Evolutionary conservation across 2,113 vertebrate species (phyloP).

Genomic region (Epinephelus fuscoguttatus): DNA sequence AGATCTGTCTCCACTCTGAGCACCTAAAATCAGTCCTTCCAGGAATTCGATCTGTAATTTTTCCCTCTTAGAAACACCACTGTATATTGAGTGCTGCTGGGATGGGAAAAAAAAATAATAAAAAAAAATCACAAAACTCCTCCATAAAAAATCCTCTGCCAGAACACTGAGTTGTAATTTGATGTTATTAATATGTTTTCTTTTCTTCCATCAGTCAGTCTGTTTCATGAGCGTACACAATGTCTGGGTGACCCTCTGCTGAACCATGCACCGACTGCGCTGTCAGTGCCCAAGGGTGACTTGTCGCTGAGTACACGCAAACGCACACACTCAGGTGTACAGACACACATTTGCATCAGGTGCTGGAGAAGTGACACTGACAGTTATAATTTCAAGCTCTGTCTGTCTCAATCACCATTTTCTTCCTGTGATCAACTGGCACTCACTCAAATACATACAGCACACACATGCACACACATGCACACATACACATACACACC

Average conservation of each 20-base stretch:
- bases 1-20: not conserved
- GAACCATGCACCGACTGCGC: constrained; percentile 15
- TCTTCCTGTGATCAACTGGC: not conserved
- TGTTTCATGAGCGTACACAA: constrained; percentile 3
- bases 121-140: not conserved
- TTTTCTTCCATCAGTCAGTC: not conserved
- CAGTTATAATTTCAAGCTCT: not conserved
- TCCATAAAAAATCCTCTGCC: not conserved
- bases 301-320: not conserved
- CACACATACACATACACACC: constrained; percentile 78
- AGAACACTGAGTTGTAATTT: not conserved
- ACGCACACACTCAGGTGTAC: not conserved
- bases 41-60: not conserved
- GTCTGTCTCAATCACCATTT: not conserved
- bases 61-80: not conserved
- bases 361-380: not conserved
- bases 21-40: not conserved
- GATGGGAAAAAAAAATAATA: not conserved
- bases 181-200: not conserved
- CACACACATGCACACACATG: not conserved
- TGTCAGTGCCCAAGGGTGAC: constrained; percentile 19
- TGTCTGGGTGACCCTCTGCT: constrained; percentile 18
- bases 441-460: not conserved
- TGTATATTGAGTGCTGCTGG: not conserved
- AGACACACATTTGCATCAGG: not conserved